phyloP scores from a whole-genome alignment of 1,140 invertebrate species.

The Schmidtea mediterranea region DNA sequence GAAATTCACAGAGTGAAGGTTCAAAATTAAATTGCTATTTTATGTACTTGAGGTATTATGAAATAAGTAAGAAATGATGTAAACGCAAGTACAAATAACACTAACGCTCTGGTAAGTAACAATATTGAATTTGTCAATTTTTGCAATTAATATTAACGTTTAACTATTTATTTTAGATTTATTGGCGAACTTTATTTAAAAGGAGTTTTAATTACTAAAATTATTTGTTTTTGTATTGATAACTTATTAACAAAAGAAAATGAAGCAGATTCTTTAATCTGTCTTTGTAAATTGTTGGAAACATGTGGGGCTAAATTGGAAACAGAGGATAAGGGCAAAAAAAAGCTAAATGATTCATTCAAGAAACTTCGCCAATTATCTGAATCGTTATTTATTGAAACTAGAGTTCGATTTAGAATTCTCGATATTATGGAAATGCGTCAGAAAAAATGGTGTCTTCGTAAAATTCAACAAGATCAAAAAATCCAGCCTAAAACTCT shows the following conservation, averaged over 20 bases:
- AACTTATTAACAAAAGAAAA: background rate
- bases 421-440: conserved; percentile 1
- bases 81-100: no score
- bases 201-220: background rate
- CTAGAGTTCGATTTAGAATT: background rate
- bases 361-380: background rate
- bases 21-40: no score
- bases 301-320: background rate
- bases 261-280: background rate
- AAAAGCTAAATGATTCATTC: background rate
- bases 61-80: no score
- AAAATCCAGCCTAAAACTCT: no score
- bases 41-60: no score
- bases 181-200: background rate
- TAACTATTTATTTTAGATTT: background rate
- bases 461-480: background rate
- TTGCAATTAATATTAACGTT: no score
- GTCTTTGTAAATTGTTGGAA: background rate
- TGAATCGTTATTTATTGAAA: background rate
- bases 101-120: no score
- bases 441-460: background rate
- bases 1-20: no score
- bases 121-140: no score
- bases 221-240: background rate
- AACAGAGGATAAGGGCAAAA: background rate